Base-by-base conservation (phyloP, 1,140 invertebrate species). In the Neomicropteryx cornuta region DNA sequence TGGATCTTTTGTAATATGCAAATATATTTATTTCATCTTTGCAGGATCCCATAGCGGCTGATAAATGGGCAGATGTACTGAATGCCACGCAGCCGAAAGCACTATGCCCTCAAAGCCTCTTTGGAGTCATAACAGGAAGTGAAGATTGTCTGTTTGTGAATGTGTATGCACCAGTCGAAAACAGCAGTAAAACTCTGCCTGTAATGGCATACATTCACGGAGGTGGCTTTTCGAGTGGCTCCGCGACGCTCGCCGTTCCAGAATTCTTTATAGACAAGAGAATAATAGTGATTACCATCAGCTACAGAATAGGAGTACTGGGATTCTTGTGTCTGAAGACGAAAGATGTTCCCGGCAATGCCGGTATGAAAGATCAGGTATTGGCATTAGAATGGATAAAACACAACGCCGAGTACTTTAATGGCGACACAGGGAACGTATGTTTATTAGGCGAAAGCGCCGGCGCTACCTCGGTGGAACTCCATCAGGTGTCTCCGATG, bases 241-340 rank as follows among this genome's bases (percentile, higher is more conserved):
- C 60, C 11, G 60, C 59, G 21, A 43, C 50, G 11, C 18, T 64
- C 1, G 69, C 55, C 33, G 56, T 70, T 19, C 61, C 74, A 46
- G 59, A 78, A 49, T 75, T 63, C 45, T 46, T 77, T 2, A 42
- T 77, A 17, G 66, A 73, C 24, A 58, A 75, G 13, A 67, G 74
- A 39, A 56, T 77, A 2, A 60, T 80, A 16, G 29, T 80, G 0
- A 72, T 81, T 5, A 72, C 71, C 3, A 53, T 77, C 4, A 79
- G 78, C 48, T 79, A 68, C 39, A 56, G 77, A 37, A 45, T 75
- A n/a, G 73, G 72, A 16, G 53, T 60, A 33, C 52, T 73, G 40
- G 76, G 76, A 36, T 77, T 72, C 43, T 47, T 77, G 1, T 72
- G 69, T 22, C 66, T 63, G 5, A 49, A 38, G 4, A 62, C 67